Evolutionary conservation across 2,113 vertebrate species (phyloP), one percentile per base, ranked within the genome.

Genomic region (Gambusia holbrooki): DNA sequence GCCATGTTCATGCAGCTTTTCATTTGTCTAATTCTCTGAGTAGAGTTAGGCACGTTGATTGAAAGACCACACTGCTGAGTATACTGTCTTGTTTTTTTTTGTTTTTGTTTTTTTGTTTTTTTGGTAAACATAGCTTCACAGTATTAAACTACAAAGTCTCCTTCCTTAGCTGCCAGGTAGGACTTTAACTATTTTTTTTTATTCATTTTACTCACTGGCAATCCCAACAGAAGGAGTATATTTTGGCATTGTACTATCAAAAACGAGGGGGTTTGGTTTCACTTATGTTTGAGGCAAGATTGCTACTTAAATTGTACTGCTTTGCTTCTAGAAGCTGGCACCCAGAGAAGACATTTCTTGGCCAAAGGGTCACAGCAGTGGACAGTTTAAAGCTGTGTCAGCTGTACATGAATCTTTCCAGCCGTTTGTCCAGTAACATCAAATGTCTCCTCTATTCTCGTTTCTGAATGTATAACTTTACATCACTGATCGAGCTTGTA

Each of bases 21-120:
- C 92, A 92, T 92, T 92, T 91, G 86, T 92, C 84, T 92, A 91
- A 92, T 90, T 93, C 89, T 88, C 84, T 75, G 32, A 83, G 84
- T 88, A 76, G 86, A 87, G 82, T 85, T 88, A 78, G 69, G 65
- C 61, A 71, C 73, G 77, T 68, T 60, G 87, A 84, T 84, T 90
- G 89, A 82, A 88, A 84, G 82, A 89, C 40, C 82, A 79, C 76
- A 75, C 45, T 54, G 72, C 88, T 76, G 67, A 70, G 51, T 29
- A 65, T 37, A 67, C 77, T 72, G 62, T 71, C 66, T 67, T 17
- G 51, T 2, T 69, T 85, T 1, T 8, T 37, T 37, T 10, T 37
- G 11, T 11, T 37, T 10, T 35, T 35, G 8, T 35, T 2, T 37
- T 10, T 10, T 37, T 2, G 9, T 35, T 81, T 74, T 85, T 77